Percentiles rank a stretch among this genome's conserved stretches.
Evolutionary conservation across 2,113 vertebrate genomes (phyloP).

Genomic region (Epinephelus lanceolatus): DNA sequence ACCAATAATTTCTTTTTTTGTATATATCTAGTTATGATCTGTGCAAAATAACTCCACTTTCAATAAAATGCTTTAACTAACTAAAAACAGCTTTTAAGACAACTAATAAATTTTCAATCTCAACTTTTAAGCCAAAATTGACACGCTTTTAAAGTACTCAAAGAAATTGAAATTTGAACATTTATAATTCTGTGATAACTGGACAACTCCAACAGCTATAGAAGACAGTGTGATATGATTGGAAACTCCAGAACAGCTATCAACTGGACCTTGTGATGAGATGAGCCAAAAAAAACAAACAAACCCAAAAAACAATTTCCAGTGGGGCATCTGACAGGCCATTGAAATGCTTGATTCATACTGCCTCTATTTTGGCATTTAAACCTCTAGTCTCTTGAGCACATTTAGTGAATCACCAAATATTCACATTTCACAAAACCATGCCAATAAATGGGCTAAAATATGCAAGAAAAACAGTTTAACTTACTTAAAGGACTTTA

Average conservation of each 20-base stretch:
- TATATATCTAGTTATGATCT: too few relatives aligned
- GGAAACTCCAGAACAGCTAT: not conserved
- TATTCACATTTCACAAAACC: not conserved
- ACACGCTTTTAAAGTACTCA: too few relatives aligned
- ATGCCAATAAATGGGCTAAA: not conserved
- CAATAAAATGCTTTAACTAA: too few relatives aligned
- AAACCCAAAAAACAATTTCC: not conserved
- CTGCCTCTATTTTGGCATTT: not conserved
- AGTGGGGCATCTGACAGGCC: not conserved
- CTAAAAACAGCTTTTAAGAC: too few relatives aligned
- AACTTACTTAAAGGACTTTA: too few relatives aligned
- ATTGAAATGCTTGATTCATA: not conserved
- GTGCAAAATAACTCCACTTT: too few relatives aligned
- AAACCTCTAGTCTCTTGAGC: not conserved
- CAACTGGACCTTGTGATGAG: not conserved
- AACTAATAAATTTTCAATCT: not conserved
- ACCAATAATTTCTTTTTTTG: too few relatives aligned
- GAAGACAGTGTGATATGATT: not conserved
- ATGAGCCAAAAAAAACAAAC: not conserved
- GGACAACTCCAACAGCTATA: too few relatives aligned
- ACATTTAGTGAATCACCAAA: not conserved
- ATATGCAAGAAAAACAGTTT: not conserved
- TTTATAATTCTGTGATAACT: too few relatives aligned
- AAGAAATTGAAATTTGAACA: not conserved
- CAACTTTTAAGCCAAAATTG: too few relatives aligned